A percentile compares a stretch with the other conserved stretches of the same genome.
Conservation (phyloP, 2,888 invertebrate genomes). For the Drosophila niveifrons region DNA sequence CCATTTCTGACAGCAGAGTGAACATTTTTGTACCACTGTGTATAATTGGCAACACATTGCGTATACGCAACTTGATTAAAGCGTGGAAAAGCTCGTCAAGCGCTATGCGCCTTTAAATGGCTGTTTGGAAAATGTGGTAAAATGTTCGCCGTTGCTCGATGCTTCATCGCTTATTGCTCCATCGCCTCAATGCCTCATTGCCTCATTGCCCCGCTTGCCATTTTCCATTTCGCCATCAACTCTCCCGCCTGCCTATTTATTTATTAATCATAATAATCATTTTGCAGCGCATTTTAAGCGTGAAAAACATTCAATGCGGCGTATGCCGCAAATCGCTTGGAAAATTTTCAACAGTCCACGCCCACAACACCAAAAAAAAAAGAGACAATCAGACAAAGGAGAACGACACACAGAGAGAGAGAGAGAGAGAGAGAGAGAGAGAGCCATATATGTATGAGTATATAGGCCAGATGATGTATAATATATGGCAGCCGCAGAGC, state of each 20-base stretch:
- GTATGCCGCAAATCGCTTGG: constrained; percentile 78
- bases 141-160: constrained; percentile 19
- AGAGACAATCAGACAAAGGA: constrained; percentile 45
- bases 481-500: constrained; percentile 47
- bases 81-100: constrained; percentile 49
- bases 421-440: neutral
- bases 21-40: constrained; percentile 47
- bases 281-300: constrained; percentile 78
- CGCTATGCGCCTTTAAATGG: constrained; percentile 48
- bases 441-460: constrained; percentile 12
- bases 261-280: constrained; percentile 82
- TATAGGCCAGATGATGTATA: constrained; percentile 52
- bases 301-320: constrained; percentile 81
- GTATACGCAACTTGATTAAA: constrained; percentile 72
- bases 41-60: constrained; percentile 69
- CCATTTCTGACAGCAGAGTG: too few species aligned
- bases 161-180: constrained; percentile 7
- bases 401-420: constrained; percentile 14
- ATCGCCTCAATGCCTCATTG: constrained; percentile 5
- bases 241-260: constrained; percentile 61
- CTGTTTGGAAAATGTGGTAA: constrained; percentile 48
- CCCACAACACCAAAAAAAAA: constrained; percentile 23
- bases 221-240: neutral
- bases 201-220: neutral
- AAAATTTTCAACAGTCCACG: constrained; percentile 67